Percentiles rank a stretch among this genome's conserved stretches.
Conservation (phyloP, 2,113 vertebrate genomes). For the Pao palembangensis region DNA sequence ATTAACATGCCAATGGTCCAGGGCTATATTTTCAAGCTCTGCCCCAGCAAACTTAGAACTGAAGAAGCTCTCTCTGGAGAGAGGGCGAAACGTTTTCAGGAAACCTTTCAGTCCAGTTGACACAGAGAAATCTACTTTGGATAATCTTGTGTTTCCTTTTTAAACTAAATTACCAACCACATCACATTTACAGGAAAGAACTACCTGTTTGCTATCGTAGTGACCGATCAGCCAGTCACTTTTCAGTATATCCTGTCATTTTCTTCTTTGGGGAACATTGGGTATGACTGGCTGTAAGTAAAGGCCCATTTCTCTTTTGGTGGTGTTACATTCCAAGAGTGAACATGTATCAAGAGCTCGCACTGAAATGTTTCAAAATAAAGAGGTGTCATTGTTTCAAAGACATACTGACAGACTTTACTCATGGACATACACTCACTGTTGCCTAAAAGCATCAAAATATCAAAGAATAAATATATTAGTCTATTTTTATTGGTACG, state of each 20-base stretch:
- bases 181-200: constrained; percentile 6
- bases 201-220: not conserved
- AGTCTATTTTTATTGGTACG: too few species aligned
- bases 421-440: not conserved
- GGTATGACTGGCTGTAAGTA: constrained; percentile 53
- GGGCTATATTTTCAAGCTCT: too few species aligned
- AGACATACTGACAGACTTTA: not conserved
- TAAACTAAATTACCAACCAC: not conserved
- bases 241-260: constrained; percentile 17
- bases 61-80: too few species aligned
- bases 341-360: constrained; percentile 26
- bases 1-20: too few species aligned
- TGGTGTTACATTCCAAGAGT: constrained; percentile 67
- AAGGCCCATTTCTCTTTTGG: constrained; percentile 52
- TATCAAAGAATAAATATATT: too few species aligned
- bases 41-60: too few species aligned
- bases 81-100: too few species aligned
- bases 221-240: not conserved
- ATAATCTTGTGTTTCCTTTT: not conserved
- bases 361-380: constrained; percentile 59
- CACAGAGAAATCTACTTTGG: too few species aligned
- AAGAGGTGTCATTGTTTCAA: constrained; percentile 60
- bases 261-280: constrained; percentile 43
- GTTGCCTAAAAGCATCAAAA: not conserved
- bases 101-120: too few species aligned